Base-by-base conservation (phyloP, 1,140 invertebrate species). In the Brachionus rubens region DNA sequence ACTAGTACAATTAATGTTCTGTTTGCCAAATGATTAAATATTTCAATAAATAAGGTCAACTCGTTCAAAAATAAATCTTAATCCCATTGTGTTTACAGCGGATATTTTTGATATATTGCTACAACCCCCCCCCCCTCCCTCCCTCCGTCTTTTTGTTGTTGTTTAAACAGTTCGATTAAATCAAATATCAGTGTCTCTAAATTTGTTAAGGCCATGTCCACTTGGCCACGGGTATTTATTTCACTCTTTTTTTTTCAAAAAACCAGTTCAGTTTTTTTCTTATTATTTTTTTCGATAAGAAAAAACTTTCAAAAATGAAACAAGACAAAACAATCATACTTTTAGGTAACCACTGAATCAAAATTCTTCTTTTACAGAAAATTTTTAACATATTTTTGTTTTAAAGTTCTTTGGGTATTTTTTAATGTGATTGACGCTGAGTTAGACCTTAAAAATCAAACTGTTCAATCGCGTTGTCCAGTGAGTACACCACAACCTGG, bases 161-260 rank as follows among this genome's bases (percentile, higher is more conserved):
- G 28, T 59, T 59, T 59, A 59, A 59, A 59, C 36, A 59, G 36
- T 33, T 33, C 54, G 19, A 36, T 59, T 21, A 59, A 59, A 59
- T 59, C 54, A 59, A 59, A 59, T 59, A 59, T 41, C 54, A 59
- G 7, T 59, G 54, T 59, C 54, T 59, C 54, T 59, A 59, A 59
- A 33, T 59, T 59, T 33, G 33, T 59, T 59, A 28, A 59, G 30
- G 28, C 36, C 54, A 59, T 33, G 28, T 59, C 5, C 19, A 36
- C 36, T 33, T 33, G 36, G 28, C 16, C 36, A 59, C 10, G 54
- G 54, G 54, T 59, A 59, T 59, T 36, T 59, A 59, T 59, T 59
- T 33, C 28, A 59, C 54, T 16, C 9, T 33, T n/a, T 33, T 59
- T 59, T 59, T 36, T n/a, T 6, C 19, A 33, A 26, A 59, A 26